These are phyloP conservation scores for Amaurobius ferox DNA, from an alignment of 2,888 invertebrate genomes.

Conservation along the genomic window DNA sequence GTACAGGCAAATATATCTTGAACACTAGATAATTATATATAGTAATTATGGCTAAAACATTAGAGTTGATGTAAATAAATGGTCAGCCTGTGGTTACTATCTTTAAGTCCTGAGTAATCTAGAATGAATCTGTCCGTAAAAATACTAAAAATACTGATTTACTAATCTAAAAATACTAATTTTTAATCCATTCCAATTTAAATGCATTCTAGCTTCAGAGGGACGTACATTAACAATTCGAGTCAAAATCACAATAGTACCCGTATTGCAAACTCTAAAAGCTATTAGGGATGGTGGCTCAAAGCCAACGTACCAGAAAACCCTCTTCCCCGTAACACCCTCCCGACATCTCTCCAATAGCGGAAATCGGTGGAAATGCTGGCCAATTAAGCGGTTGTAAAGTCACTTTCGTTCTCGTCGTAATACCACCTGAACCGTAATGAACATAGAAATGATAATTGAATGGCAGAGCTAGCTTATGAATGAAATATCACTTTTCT, in stretches of 20 bases:
- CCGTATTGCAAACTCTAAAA: neutral
- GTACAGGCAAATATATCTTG: too few species aligned
- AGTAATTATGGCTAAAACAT: too few species aligned
- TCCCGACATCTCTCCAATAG: neutral
- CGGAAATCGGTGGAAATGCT: neutral
- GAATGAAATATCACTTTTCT: too few species aligned
- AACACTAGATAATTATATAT: too few species aligned
- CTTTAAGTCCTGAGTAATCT: too few species aligned
- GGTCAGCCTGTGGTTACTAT: too few species aligned
- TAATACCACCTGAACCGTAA: neutral
- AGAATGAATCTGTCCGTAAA: too few species aligned
- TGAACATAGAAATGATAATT: neutral
- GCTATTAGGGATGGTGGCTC: neutral
- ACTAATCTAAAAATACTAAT: too few species aligned
- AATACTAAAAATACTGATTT: too few species aligned
- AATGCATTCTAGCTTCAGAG: too few species aligned
- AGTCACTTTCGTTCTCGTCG: neutral
- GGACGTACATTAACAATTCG: neutral
- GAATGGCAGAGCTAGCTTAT: neutral
- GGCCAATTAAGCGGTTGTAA: neutral
- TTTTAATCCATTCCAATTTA: too few species aligned
- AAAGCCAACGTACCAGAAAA: neutral
- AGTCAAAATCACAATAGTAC: neutral
- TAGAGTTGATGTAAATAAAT: too few species aligned
- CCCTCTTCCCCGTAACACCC: slow-evolving; percentile 1